Conservation (phyloP, 2,113 vertebrate genomes). For the Rhodinocichla rosea region DNA sequence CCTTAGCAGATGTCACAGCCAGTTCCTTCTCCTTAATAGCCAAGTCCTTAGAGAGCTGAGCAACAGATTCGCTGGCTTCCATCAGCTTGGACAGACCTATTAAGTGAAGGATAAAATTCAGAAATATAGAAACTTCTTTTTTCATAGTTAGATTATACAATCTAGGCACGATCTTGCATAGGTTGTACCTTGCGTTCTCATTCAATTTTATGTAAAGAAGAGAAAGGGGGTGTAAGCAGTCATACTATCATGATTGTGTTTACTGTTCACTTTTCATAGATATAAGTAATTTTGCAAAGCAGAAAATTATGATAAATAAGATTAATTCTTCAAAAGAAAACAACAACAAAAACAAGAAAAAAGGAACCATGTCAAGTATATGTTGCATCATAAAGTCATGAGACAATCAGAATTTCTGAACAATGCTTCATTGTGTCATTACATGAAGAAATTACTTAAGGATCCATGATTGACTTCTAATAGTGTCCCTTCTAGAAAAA, state of each 20-base stretch:
- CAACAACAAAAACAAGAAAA: neutral
- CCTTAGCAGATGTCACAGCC: slow-evolving; percentile 79
- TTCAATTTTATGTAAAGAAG: neutral
- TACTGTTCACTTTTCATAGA: neutral
- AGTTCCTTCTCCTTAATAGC: slow-evolving; percentile 84
- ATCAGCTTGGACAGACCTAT: slow-evolving; percentile 81
- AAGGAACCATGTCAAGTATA: neutral
- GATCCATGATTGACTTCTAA: neutral
- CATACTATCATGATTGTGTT: neutral
- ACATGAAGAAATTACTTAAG: neutral
- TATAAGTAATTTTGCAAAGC: neutral
- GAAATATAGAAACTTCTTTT: neutral
- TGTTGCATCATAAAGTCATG: neutral
- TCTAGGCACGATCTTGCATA: neutral
- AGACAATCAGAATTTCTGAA: neutral
- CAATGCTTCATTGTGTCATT: neutral
- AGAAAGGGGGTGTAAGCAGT: neutral
- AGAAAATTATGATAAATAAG: neutral
- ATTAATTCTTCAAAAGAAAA: neutral
- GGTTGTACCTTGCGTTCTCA: neutral
- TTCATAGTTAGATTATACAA: neutral
- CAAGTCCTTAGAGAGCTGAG: slow-evolving; percentile 72
- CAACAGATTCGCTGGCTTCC: slow-evolving; percentile 84
- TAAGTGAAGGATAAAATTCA: neutral
- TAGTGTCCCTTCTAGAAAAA: neutral